Conservation (phyloP, 2,797 vertebrate species). For the Taenioides sp. region DNA sequence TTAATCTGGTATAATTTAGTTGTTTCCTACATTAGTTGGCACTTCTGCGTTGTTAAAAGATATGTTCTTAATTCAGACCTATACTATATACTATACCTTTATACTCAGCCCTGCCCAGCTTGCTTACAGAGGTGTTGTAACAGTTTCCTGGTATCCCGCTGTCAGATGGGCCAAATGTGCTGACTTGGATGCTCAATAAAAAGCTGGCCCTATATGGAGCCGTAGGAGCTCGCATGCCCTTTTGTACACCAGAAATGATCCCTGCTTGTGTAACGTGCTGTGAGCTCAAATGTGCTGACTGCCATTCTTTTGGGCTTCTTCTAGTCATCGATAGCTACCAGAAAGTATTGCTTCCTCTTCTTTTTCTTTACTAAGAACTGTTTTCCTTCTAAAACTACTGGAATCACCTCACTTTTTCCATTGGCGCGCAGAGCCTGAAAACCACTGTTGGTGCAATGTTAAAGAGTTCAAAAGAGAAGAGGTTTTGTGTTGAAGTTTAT, state of each 20-base stretch:
- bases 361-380: constrained; percentile 26
- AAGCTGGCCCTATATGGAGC: constrained; percentile 23
- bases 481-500: background rate
- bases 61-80: too few species aligned
- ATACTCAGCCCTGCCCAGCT: background rate
- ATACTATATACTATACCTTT: too few species aligned
- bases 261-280: constrained; percentile 12
- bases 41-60: too few species aligned
- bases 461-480: constrained; percentile 11
- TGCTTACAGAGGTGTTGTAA: background rate
- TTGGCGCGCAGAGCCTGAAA: constrained; percentile 33
- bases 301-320: constrained; percentile 25
- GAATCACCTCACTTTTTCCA: constrained; percentile 61
- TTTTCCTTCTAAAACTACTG: constrained; percentile 46
- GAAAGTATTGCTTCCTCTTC: constrained; percentile 17
- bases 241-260: constrained; percentile 27
- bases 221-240: constrained; percentile 13
- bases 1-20: too few species aligned
- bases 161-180: constrained; percentile 48
- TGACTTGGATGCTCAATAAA: constrained; percentile 27
- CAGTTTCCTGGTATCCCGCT: constrained; percentile 36
- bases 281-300: constrained; percentile 38
- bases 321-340: constrained; percentile 29
- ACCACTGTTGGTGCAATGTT: constrained; percentile 28
- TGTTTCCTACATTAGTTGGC: too few species aligned